Percentiles rank a stretch among this genome's conserved stretches.
These are phyloP conservation scores for Limnephilus auricula DNA, from an alignment of 2,888 invertebrate genomes.

Conservation along the genomic window DNA sequence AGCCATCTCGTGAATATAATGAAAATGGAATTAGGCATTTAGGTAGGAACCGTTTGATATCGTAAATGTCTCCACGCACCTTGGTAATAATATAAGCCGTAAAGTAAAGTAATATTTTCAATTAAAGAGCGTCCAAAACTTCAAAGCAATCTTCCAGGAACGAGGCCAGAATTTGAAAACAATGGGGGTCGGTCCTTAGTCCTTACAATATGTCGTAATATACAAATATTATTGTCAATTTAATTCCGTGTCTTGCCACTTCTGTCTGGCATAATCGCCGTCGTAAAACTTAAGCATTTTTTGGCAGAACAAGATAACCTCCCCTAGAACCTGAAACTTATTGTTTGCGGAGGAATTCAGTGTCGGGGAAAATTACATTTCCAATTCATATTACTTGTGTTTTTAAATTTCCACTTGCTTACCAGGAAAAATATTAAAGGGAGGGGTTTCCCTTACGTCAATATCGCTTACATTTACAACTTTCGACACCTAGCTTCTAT, in stretches of 20 bases:
- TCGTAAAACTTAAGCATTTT: conserved; percentile 60
- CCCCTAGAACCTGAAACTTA: conserved; percentile 53
- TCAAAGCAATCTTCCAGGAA: conserved; percentile 3
- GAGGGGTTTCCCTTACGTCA: neutral
- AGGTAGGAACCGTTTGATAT: conserved; percentile 14
- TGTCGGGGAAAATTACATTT: conserved; percentile 67
- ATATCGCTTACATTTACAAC: neutral
- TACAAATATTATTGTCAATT: conserved; percentile 58
- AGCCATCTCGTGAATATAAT: conserved; percentile 11
- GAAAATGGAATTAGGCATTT: conserved; percentile 12
- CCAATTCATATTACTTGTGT: conserved; percentile 65
- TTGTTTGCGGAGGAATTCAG: conserved; percentile 64
- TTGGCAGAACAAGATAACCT: conserved; percentile 44
- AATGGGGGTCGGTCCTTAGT: conserved; percentile 22
- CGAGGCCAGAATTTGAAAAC: conserved; percentile 39
- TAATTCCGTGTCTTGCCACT: conserved; percentile 49
- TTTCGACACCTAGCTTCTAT: neutral
- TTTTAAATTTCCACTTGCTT: conserved; percentile 44
- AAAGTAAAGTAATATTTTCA: conserved; percentile 41
- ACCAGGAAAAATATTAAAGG: conserved; percentile 35
- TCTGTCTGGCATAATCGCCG: conserved; percentile 47
- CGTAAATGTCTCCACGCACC: conserved; percentile 29
- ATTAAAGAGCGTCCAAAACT: conserved; percentile 40
- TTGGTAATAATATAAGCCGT: neutral
- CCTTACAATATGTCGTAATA: conserved; percentile 43